Base-by-base conservation (phyloP, 2,888 invertebrate species). In the Andrena camellia region DNA sequence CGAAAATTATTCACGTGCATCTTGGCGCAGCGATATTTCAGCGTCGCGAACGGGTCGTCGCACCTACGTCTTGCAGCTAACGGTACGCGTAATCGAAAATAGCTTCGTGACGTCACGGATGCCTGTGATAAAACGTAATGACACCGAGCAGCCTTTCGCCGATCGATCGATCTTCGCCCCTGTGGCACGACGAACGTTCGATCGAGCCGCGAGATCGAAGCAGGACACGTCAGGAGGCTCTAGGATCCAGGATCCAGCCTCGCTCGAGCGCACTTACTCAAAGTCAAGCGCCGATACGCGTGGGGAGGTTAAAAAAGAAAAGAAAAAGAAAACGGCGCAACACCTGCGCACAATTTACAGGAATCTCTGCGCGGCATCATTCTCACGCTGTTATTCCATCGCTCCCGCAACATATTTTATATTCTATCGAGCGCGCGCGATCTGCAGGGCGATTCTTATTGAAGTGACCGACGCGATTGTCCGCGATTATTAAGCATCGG, bases 11-110 rank as follows among this genome's bases (percentile, higher is more conserved):
- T 69, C 54, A 42, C 67, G 64, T 26, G 31, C 17, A 48, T 54
- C 67, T 13, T 20, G 57, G 26, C 29, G 57, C 42, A 23, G 20
- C 23, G 33, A 73, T 70, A 48, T 54, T 66, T 81, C 52, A 57
- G 76, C 60, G 64, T 73, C 66, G 42, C 57, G 63, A 57, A 5
- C 67, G 66, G 62, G 33, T 81, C 75, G 71, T 52, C 81, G 72
- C 29, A 57, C 73, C n/a, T 60, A 42, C 74, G 20, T 10, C 76
- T 35, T 69, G 59, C 31, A 5, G 62, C 64, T 83, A 80, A 80
- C 83, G 80, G 83, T 72, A 79, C 75, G 63, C 62, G 64, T 77
- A 80, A 83, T 84, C 83, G 84, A 83, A 83, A 84, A 84, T 84
- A 80, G 69, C 80, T 66, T 59, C 52, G 50, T 76, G 83, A 84